phyloP scores from a whole-genome alignment of 1,140 invertebrate genomes.

The Nautilus pompilius region DNA sequence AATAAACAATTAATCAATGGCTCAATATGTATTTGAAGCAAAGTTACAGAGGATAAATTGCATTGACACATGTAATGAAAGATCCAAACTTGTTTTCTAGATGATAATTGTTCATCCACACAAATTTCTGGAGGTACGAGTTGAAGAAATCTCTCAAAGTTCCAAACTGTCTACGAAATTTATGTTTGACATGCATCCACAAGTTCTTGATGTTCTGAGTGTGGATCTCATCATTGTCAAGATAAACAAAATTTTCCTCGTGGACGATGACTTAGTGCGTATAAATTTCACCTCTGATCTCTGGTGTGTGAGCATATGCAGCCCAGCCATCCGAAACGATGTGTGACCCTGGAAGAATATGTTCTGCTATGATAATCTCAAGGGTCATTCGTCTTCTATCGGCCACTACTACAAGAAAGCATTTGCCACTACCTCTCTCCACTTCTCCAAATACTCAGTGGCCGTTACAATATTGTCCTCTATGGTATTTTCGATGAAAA shows the following conservation, averaged over 20 bases:
- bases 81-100: too few relatives aligned
- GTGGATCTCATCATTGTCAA: slow-evolving; percentile 4
- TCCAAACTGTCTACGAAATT: too few relatives aligned
- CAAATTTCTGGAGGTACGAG: too few relatives aligned
- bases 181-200: too few relatives aligned
- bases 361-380: slow-evolving; percentile 8
- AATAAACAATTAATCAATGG: too few relatives aligned
- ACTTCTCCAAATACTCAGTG: slow-evolving; percentile 25
- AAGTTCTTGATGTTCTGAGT: too few relatives aligned
- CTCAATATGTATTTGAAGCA: too few relatives aligned
- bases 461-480: slow-evolving; percentile 8
- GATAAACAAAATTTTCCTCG: slow-evolving; percentile 11
- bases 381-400: slow-evolving; percentile 11
- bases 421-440: slow-evolving; percentile 6
- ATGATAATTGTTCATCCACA: too few relatives aligned
- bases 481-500: slow-evolving; percentile 21
- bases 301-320: slow-evolving; percentile 3
- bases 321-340: slow-evolving; percentile 20
- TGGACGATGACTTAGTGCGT: slow-evolving; percentile 8
- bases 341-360: slow-evolving; percentile 12
- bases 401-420: slow-evolving; percentile 10
- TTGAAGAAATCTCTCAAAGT: too few relatives aligned
- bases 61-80: too few relatives aligned
- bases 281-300: slow-evolving; percentile 9
- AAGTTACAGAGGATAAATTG: too few relatives aligned